Evolutionary conservation across 2,113 vertebrate genomes (phyloP), one percentile per base, ranked within the genome.

Genomic region (Romanogobio albipinnatus): DNA sequence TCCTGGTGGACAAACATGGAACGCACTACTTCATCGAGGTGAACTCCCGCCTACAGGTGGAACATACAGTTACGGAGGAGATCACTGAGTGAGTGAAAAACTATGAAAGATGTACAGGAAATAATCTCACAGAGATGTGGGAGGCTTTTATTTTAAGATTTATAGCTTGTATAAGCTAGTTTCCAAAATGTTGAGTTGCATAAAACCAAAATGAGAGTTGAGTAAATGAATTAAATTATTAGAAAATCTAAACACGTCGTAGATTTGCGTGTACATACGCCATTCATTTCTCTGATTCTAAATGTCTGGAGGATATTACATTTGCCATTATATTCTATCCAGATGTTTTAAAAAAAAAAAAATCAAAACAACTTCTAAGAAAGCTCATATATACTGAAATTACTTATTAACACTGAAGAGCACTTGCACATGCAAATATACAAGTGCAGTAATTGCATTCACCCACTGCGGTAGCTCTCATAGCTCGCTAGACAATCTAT

Each of bases 1-100:
- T 97, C 91, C 93, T 98, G 70, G 93, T 98, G 90, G 97, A 98
- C 89, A 96, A 93, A 82, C 91, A 96, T 0, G 96, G 96, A 86
- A 96, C 93, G 79, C 95, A 98, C 89, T 97, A 94, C 93, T 98
- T 98, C 93, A 98, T 98, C 0, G 97, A 98, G 90, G 97, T 98
- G 89, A 98, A 98, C 92, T 98, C 97, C 14, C 93, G 97, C n/a
- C 96, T 98, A n/a, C 97, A 98, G 86, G 97, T 98, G 85, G 97
- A 98, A 86, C 97, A 98, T 93, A 98, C 97, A 0, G 97, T 98
- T 88, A 98, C 97, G 0, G 97, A 98, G 90, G 95, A 98, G 92
- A 95, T 98, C 92, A 98, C 97, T 0, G 96, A 97, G 97, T 98
- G 87, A 97, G 97, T 91, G 11, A 24, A 2, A 9, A 66, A 47